Evolutionary conservation across 2,888 invertebrate species (phyloP).

Genomic region (Globia sparganii): DNA sequence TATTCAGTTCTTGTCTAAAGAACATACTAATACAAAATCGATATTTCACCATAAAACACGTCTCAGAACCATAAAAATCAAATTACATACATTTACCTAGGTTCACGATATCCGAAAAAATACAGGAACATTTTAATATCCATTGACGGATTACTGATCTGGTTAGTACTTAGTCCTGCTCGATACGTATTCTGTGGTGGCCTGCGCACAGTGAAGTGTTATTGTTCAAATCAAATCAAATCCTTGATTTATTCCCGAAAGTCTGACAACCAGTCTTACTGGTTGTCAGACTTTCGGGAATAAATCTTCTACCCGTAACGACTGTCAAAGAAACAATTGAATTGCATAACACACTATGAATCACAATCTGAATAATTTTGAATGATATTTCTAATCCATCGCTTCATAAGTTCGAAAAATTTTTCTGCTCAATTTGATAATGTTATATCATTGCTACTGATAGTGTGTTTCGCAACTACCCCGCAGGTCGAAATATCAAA

Average conservation of each 20-base stretch:
- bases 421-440: not conserved
- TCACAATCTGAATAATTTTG: not conserved
- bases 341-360: not conserved
- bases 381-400: not conserved
- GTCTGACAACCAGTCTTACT: too few species aligned
- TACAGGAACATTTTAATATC: not conserved
- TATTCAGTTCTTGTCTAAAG: not conserved
- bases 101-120: not conserved
- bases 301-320: too few species aligned
- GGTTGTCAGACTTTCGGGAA: too few species aligned
- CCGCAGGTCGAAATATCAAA: constrained; percentile 25
- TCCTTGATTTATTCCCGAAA: too few species aligned
- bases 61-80: constrained; percentile 11
- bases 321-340: too few species aligned
- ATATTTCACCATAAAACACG: constrained; percentile 21
- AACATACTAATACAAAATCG: not conserved
- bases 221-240: too few species aligned
- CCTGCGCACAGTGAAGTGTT: not conserved
- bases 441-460: not conserved
- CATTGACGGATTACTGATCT: constrained; percentile 4
- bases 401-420: not conserved
- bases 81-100: constrained; percentile 3
- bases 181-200: not conserved
- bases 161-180: not conserved
- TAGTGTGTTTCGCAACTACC: not conserved